Percentiles rank a stretch among this genome's conserved stretches.
These are phyloP conservation scores for Chelonus formosanus DNA, from an alignment of 2,888 invertebrate genomes.

Conservation along the genomic window DNA sequence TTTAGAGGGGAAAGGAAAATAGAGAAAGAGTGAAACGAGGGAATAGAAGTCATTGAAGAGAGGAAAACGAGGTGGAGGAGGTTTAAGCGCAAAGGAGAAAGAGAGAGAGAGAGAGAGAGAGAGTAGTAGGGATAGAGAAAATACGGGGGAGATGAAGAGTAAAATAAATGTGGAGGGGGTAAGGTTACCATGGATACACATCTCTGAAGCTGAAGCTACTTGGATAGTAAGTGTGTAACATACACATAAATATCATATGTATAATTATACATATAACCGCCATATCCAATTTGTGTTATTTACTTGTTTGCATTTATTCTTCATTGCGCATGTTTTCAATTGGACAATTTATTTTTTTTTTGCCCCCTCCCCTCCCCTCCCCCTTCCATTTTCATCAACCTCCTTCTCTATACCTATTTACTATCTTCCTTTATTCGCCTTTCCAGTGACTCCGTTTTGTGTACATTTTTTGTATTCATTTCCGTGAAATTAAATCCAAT, in stretches of 20 bases:
- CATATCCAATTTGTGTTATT: neutral
- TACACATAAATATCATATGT: slow-evolving; percentile 39
- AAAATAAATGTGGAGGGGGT: slow-evolving; percentile 52
- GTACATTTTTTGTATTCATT: too few species aligned
- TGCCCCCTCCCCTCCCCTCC: slow-evolving; percentile 19
- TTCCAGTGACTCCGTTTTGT: too few species aligned
- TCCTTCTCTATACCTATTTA: too few species aligned
- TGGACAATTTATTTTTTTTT: slow-evolving; percentile 18
- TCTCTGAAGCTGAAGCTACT: slow-evolving; percentile 46
- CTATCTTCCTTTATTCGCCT: too few species aligned
- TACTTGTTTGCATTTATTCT: neutral
- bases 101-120: slow-evolving; percentile 24
- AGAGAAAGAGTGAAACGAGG: slow-evolving; percentile 23
- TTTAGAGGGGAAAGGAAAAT: slow-evolving; percentile 28
- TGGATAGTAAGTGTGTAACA: slow-evolving; percentile 47
- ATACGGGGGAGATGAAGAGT: slow-evolving; percentile 24
- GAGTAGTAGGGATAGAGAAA: slow-evolving; percentile 22
- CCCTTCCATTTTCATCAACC: slow-evolving; percentile 16
- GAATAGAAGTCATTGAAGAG: slow-evolving; percentile 22
- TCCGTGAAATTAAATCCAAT: too few species aligned
- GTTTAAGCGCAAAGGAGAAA: slow-evolving; percentile 28
- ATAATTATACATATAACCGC: slow-evolving; percentile 40
- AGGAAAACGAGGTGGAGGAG: slow-evolving; percentile 51
- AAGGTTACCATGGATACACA: slow-evolving; percentile 60
- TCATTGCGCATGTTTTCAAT: neutral